Evolutionary conservation across 1,140 invertebrate genomes (phyloP).

Genomic region (Marisa cornuarietis): DNA sequence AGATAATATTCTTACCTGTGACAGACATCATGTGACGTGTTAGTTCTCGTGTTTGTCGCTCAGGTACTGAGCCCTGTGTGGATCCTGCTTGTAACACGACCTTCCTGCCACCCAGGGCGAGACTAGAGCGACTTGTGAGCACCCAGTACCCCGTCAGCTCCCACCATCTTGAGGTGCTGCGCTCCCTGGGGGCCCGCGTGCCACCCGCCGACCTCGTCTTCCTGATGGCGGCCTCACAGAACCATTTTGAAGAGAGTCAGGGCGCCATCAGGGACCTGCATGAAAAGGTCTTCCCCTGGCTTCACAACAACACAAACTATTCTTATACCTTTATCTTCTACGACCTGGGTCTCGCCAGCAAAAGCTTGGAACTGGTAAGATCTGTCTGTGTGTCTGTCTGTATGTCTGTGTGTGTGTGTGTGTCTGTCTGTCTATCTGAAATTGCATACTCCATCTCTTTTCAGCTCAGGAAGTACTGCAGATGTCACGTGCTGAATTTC

Average conservation of each 20-base stretch:
- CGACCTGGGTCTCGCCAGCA: not conserved
- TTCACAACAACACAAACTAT: not conserved
- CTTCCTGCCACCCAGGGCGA: not conserved
- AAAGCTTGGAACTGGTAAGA: conserved; percentile 5
- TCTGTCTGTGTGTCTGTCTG: no score
- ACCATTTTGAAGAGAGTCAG: no score
- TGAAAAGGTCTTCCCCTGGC: conserved; percentile 15
- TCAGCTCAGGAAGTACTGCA: conserved; percentile 10
- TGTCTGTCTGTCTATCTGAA: no score
- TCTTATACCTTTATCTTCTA: conserved; percentile 12
- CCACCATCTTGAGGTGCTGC: not conserved
- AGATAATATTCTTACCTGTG: not conserved
- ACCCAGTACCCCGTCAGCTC: not conserved
- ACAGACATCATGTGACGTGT: no score
- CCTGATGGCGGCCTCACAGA: no score
- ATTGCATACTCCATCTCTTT: not conserved
- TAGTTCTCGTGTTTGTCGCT: no score
- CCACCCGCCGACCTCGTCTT: no score
- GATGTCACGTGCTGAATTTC: conserved; percentile 3
- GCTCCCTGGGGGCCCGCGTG: not conserved
- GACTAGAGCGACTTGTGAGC: not conserved
- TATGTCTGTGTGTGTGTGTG: not conserved
- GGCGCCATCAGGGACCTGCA: no score
- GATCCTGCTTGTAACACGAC: not conserved
- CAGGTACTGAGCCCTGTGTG: not conserved